Conservation (phyloP, 2,113 vertebrate genomes). For the Sorex araneus region DNA sequence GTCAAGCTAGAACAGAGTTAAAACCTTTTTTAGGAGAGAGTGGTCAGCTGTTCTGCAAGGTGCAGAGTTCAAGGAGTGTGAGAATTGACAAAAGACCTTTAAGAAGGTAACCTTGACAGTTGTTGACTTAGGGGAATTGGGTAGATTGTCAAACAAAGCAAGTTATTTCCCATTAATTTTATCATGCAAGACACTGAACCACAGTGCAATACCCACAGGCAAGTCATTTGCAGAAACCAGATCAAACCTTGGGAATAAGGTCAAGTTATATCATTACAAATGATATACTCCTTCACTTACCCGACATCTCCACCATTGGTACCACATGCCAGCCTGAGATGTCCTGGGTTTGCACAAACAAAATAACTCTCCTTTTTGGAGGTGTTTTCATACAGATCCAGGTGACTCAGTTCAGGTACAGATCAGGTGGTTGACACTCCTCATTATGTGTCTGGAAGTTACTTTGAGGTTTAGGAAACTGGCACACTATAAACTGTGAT, state of each 20-base stretch:
- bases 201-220: constrained; percentile 6
- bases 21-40: neutral
- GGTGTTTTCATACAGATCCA: neutral
- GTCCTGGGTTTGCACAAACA: neutral
- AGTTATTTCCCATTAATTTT: constrained; percentile 46
- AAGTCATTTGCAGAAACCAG: constrained; percentile 66
- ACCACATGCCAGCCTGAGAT: neutral
- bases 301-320: neutral
- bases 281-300: neutral
- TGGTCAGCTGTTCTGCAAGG: neutral
- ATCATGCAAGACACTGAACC: constrained; percentile 30
- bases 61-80: neutral
- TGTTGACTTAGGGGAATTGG: neutral
- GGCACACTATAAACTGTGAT: constrained; percentile 35
- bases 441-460: neutral
- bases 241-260: constrained; percentile 54
- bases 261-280: constrained; percentile 44
- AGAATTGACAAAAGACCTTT: neutral
- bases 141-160: constrained; percentile 35
- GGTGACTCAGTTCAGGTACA: neutral
- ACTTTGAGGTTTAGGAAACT: constrained; percentile 55
- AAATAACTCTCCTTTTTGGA: constrained; percentile 10
- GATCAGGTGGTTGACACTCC: neutral
- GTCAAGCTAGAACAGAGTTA: neutral
- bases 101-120: neutral